Percentiles rank a stretch among this genome's conserved stretches.
These are phyloP conservation scores for Cloeon dipterum DNA, from an alignment of 2,888 invertebrate genomes.

Conservation along the genomic window DNA sequence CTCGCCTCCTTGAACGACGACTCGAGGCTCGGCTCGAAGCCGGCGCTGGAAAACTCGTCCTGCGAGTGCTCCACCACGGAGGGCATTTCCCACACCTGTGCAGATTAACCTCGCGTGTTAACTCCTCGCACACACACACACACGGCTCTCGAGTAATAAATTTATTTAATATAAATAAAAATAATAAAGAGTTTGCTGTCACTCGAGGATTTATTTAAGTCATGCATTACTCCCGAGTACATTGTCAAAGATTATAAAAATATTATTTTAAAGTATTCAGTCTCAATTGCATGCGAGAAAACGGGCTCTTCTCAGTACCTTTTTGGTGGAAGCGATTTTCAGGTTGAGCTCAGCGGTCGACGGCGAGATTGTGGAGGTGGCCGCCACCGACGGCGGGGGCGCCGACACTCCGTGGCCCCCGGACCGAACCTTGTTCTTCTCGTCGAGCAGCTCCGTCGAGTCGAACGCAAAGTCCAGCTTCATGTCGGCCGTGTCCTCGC, in stretches of 20 bases:
- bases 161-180: no score
- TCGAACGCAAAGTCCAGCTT: constrained; percentile 82
- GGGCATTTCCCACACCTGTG: constrained; percentile 43
- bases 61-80: constrained; percentile 14
- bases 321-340: constrained; percentile 86
- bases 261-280: no score
- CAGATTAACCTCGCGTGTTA: background rate
- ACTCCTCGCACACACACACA: background rate
- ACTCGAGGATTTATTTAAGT: no score
- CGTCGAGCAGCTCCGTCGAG: constrained; percentile 36
- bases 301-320: no score
- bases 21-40: constrained; percentile 1
- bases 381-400: background rate
- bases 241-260: no score
- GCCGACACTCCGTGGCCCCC: background rate
- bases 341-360: constrained; percentile 77
- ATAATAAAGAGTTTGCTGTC: no score
- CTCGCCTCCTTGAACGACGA: constrained; percentile 3
- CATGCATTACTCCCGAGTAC: no score
- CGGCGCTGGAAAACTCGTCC: constrained; percentile 11
- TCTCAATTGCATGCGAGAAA: no score
- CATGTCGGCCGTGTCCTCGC: constrained; percentile 63
- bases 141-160: no score
- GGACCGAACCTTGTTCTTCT: background rate
- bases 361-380: constrained; percentile 43